These are phyloP conservation scores for Lophura nycthemera DNA, from an alignment of 2,113 vertebrate species.

Conservation along the genomic window DNA sequence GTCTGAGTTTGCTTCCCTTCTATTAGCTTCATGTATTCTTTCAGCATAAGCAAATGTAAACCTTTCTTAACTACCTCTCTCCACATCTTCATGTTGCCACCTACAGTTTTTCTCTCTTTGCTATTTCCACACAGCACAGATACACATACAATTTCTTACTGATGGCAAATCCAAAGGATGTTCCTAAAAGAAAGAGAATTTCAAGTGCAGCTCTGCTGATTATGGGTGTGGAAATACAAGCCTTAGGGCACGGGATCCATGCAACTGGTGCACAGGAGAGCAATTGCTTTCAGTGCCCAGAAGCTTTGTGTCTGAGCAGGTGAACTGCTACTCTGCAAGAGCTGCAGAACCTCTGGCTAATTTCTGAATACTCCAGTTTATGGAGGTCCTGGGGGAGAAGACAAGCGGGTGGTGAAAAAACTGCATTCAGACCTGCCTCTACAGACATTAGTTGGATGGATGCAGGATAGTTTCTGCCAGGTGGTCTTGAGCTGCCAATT, in stretches of 20 bases:
- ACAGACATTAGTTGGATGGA: background rate
- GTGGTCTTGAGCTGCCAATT: background rate
- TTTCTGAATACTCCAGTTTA: background rate
- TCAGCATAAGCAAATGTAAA: background rate
- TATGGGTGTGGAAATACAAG: background rate
- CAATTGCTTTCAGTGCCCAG: background rate
- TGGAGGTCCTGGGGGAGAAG: background rate
- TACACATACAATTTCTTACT: background rate
- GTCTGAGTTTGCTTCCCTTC: background rate
- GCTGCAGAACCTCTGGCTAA: background rate
- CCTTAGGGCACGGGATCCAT: background rate
- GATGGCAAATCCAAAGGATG: background rate
- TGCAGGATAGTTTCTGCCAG: background rate
- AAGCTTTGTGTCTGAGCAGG: background rate
- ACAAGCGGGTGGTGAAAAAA: background rate
- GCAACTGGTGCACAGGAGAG: background rate
- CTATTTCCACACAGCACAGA: background rate
- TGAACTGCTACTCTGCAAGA: background rate
- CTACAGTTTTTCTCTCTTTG: background rate
- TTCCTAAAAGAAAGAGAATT: background rate
- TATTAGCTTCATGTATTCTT: background rate
- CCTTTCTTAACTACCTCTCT: background rate
- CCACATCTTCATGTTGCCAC: background rate
- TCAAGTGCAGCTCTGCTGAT: background rate
- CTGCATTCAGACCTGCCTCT: background rate